Conservation (phyloP, 2,113 vertebrate species). For the Muntiacus muntjak region DNA sequence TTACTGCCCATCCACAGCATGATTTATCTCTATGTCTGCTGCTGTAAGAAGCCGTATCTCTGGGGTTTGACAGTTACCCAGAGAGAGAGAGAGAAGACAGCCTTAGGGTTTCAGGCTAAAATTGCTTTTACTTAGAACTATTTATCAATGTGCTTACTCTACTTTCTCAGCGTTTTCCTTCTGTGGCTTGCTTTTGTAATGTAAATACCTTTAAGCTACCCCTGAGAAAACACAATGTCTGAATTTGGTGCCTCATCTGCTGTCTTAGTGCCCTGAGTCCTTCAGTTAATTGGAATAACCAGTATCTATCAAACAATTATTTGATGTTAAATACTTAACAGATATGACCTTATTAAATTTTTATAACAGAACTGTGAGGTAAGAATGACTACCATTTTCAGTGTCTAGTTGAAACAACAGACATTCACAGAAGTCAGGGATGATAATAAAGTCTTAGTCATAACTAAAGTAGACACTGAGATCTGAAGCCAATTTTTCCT, state of each 20-base stretch:
- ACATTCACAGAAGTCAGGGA: not conserved
- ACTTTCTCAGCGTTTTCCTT: slow-evolving; percentile 62
- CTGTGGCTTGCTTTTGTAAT: slow-evolving; percentile 61
- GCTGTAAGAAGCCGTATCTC: slow-evolving; percentile 49
- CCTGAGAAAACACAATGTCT: not conserved
- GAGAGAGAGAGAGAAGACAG: slow-evolving; percentile 40
- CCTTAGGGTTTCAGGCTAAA: slow-evolving; percentile 75
- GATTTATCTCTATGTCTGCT: slow-evolving; percentile 37
- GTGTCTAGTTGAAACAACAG: not conserved
- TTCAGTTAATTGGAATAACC: not conserved
- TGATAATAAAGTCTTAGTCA: not conserved
- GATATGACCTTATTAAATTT: not conserved
- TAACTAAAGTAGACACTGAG: not conserved
- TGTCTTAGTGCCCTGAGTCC: not conserved
- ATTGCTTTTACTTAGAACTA: slow-evolving; percentile 79
- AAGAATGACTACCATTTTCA: not conserved
- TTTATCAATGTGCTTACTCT: slow-evolving; percentile 79
- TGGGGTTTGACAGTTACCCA: slow-evolving; percentile 49
- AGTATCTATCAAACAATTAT: not conserved
- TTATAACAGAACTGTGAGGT: not conserved
- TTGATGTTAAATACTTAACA: not conserved
- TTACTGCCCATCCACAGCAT: not conserved
- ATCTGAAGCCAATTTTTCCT: not conserved
- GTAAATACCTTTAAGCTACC: slow-evolving; percentile 72
- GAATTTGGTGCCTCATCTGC: not conserved